phyloP scores from a whole-genome alignment of 2,797 vertebrate genomes.

The Pteronotus mesoamericanus region DNA sequence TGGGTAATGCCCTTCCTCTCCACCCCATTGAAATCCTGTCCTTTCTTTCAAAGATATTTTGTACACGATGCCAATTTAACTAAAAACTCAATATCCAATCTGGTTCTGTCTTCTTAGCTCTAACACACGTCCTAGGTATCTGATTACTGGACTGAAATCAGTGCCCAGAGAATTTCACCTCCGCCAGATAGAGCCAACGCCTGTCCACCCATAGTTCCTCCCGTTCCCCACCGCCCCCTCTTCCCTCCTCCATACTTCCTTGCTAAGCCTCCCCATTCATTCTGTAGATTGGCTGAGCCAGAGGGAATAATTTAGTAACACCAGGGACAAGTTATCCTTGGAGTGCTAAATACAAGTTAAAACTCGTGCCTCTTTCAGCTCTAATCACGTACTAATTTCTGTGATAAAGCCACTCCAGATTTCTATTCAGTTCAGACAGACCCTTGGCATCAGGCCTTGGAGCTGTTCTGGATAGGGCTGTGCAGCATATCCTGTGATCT shows the following conservation, averaged over 20 bases:
- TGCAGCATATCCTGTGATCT: not conserved
- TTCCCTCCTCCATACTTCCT: not conserved
- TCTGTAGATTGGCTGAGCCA: not conserved
- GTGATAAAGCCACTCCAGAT: slow-evolving; percentile 49
- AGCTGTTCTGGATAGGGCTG: not conserved
- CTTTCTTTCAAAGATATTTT: not conserved
- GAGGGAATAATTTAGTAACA: not conserved
- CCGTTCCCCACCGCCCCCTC: rapidly evolving
- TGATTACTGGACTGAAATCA: not conserved
- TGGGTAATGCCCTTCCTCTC: not conserved
- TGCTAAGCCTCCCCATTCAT: not conserved
- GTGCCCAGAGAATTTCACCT: not conserved
- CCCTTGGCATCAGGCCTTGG: not conserved
- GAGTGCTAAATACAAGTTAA: slow-evolving; percentile 44
- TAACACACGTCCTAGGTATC: too few species aligned
- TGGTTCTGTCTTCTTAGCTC: not conserved
- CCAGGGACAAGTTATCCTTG: not conserved
- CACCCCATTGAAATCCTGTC: not conserved
- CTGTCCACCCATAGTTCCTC: not conserved
- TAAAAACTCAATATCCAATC: not conserved
- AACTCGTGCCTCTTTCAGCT: slow-evolving; percentile 32
- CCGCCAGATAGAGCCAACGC: not conserved
- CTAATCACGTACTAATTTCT: slow-evolving; percentile 55
- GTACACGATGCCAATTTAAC: not conserved
- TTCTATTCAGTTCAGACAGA: slow-evolving; percentile 14